Evolutionary conservation across 2,888 invertebrate genomes (phyloP).

Genomic region (Oscheius sp.): DNA sequence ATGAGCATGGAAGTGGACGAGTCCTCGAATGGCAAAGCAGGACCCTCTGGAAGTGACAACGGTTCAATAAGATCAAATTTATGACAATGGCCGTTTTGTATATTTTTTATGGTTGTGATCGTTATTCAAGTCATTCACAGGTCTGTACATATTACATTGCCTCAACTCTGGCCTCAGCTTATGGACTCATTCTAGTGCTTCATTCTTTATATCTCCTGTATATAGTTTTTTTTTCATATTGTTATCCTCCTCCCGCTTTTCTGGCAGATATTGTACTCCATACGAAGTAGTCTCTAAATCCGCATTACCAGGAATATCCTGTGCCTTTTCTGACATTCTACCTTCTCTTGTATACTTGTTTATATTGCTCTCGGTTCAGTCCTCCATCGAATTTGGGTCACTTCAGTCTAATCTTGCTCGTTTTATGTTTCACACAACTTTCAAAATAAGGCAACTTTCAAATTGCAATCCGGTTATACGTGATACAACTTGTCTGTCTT

Average conservation of each 20-base stretch:
- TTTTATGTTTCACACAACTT: no score
- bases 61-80: conserved; percentile 22
- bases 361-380: neutral
- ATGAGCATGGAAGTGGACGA: conserved; percentile 30
- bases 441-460: no score
- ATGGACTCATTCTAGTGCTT: conserved; percentile 11
- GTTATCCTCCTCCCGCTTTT: neutral
- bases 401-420: no score
- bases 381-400: neutral
- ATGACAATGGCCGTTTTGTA: conserved; percentile 24
- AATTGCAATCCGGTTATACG: no score
- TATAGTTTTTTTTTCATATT: neutral
- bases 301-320: conserved; percentile 6
- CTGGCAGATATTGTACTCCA: neutral
- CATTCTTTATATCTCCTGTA: conserved; percentile 5
- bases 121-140: conserved; percentile 14
- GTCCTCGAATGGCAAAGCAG: conserved; percentile 17
- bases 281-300: no score
- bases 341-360: neutral
- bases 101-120: conserved; percentile 28
- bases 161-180: conserved; percentile 1
- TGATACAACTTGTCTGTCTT: no score
- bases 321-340: neutral
- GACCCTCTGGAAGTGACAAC: conserved; percentile 24
- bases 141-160: conserved; percentile 22